Evolutionary conservation across 2,888 invertebrate genomes (phyloP).

Genomic region (Rotaria sp.): DNA sequence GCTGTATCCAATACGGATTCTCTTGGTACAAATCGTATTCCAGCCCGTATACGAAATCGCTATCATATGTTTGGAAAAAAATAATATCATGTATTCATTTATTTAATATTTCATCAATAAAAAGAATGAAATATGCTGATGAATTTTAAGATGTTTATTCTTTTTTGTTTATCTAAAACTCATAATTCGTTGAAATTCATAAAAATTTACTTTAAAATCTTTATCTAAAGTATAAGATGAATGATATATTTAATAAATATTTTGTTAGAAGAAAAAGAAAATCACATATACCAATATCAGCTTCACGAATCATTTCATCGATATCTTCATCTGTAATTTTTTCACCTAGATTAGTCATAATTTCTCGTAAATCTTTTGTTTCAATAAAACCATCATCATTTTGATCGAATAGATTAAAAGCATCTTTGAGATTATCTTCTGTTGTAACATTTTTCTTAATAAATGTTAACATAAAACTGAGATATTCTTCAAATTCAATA

Average conservation of each 20-base stretch:
- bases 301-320: constrained; percentile 8
- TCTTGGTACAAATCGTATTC: no score
- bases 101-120: no score
- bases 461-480: neutral
- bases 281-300: neutral
- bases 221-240: neutral
- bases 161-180: neutral
- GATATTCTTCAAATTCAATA: constrained; percentile 5
- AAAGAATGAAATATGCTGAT: no score
- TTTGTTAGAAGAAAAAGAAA: neutral
- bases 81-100: no score
- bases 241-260: neutral
- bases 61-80: no score
- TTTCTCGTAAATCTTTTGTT: neutral
- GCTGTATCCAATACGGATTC: no score
- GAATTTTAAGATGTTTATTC: no score
- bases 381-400: neutral
- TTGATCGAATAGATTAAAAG: neutral
- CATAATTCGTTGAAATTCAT: constrained; percentile 10
- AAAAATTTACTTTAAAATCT: constrained; percentile 8
- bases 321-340: constrained; percentile 2
- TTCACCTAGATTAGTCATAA: neutral
- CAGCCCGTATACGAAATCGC: no score
- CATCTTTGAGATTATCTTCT: neutral
- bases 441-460: neutral